Evolutionary conservation across 2,113 vertebrate species (phyloP), one percentile per base, ranked within the genome.

Genomic region (Tenrec ecaudatus): DNA sequence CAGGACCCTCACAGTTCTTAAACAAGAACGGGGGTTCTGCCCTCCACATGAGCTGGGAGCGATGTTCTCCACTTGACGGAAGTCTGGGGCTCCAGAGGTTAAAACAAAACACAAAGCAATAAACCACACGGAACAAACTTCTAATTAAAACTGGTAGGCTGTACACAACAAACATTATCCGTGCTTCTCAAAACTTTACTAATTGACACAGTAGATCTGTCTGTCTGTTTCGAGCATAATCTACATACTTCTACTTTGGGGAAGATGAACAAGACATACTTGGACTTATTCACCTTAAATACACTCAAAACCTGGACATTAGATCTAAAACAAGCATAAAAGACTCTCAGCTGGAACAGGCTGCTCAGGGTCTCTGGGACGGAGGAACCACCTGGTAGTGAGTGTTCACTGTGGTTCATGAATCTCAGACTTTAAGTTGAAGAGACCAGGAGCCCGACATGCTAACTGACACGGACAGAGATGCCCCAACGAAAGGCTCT

Each of bases 141-240:
- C 15, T 81, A 43, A 87, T 71, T 83, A 82, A 93, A 81, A 95
- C 33, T 89, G 14, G 33, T 15, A 73, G 33, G n/a, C 76, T 88
- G 79, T 76, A 82, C 66, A 88, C 20, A 40, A 27, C 16, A 58
- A 75, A 29, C 11, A 58, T 43, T 71, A 78, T 71, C 12, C 6
- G 47, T 71, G 73, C 47, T 71, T 79, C 73, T 53, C 40, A 47
- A 68, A 69, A 38, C 31, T 64, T 62, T 69, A 69, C 80, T 83
- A 83, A 71, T 60, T 69, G 80, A 84, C 68, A 6, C 69, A 77
- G 77, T 29, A 77, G 23, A 38, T 16, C 3, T 73, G 36, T 60
- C 58, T 77, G 14, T 64, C 82, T 66, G 66, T 66, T 53, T 53
- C 38, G 80, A 29, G 22, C 47, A 78, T 77, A 83, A 89, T 47